Conservation (phyloP, 2,113 vertebrate genomes). For the Bombycilla garrulus region DNA sequence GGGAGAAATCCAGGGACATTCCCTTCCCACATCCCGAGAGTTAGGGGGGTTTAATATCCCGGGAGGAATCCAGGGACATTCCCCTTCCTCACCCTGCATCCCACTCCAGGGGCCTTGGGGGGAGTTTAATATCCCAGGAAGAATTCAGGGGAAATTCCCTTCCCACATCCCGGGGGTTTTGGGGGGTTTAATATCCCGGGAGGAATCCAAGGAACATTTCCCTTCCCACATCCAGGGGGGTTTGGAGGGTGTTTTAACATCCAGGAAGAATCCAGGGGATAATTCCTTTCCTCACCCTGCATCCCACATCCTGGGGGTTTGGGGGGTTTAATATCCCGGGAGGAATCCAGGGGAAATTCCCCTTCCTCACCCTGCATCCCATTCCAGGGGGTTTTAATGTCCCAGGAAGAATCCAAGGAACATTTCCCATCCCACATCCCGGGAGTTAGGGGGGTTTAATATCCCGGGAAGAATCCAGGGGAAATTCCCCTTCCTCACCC, state of each 20-base stretch:
- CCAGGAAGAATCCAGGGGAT: no score
- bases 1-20: no score
- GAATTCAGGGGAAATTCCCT: neutral
- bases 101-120: no score
- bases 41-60: no score
- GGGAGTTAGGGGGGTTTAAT: no score
- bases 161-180: neutral
- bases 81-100: no score
- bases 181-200: neutral
- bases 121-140: no score
- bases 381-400: neutral
- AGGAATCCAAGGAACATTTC: neutral
- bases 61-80: no score
- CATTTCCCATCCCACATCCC: neutral
- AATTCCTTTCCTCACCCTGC: no score
- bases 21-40: no score
- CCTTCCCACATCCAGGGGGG: neutral
- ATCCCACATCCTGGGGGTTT: neutral
- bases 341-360: neutral
- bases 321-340: no score
- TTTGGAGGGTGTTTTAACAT: no score
- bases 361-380: neutral
- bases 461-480: neutral
- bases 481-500: neutral
- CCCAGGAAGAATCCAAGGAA: neutral